These are phyloP conservation scores for Clamator glandarius DNA, from an alignment of 2,797 vertebrate species.

Conservation along the genomic window DNA sequence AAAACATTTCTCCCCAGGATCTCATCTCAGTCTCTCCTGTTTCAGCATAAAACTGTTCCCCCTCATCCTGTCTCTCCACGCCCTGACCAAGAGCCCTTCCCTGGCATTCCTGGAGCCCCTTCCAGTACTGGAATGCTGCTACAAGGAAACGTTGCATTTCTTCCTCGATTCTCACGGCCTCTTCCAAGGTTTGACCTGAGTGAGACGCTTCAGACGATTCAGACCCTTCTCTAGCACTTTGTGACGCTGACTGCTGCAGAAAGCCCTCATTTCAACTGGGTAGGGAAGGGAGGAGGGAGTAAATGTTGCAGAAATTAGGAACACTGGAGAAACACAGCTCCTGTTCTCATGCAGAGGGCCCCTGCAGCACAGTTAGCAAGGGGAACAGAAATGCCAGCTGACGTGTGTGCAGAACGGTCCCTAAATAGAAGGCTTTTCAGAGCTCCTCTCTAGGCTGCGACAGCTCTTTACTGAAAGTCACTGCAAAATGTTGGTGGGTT, in stretches of 20 bases:
- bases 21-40: no score
- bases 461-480: not conserved
- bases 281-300: not conserved
- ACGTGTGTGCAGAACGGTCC: accelerated
- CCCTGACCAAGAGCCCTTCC: no score
- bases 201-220: not conserved
- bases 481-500: not conserved
- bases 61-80: no score
- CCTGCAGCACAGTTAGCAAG: not conserved
- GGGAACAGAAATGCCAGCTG: not conserved
- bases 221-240: not conserved
- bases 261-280: not conserved
- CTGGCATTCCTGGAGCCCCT: no score
- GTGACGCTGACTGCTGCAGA: not conserved
- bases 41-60: no score
- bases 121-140: no score
- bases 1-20: no score
- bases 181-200: not conserved
- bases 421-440: not conserved
- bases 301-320: not conserved
- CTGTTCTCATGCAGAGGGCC: not conserved
- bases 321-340: not conserved
- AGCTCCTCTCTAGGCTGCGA: not conserved
- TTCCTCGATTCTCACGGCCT: not conserved
- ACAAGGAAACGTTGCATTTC: not conserved